phyloP scores from a whole-genome alignment of 2,888 invertebrate species.

The Pheosia tremula region DNA sequence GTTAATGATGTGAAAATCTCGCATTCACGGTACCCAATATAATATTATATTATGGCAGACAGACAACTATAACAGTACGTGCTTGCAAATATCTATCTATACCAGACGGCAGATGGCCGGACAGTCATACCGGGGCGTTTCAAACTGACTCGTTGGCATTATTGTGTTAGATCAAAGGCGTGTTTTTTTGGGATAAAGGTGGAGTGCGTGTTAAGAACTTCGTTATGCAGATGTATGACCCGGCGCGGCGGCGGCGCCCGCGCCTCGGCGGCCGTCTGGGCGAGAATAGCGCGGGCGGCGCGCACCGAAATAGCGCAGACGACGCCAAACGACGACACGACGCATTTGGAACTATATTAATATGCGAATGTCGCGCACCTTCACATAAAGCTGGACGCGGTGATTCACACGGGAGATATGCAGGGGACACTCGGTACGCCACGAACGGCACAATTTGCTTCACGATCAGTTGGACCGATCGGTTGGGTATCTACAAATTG shows the following conservation, averaged over 20 bases:
- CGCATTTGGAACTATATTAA: conserved; percentile 64
- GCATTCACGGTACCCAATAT: too few species aligned
- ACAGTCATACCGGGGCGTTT: conserved; percentile 18
- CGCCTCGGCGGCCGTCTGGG: conserved; percentile 58
- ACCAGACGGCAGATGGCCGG: conserved; percentile 24
- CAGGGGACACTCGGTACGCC: not conserved
- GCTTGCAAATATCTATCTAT: not conserved
- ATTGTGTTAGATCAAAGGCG: conserved; percentile 55
- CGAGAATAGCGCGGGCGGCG: conserved; percentile 54
- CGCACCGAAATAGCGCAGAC: conserved; percentile 67
- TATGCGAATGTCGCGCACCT: conserved; percentile 57
- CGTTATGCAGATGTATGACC: conserved; percentile 39
- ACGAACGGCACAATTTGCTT: not conserved
- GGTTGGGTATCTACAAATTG: too few species aligned
- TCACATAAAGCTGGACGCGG: conserved; percentile 41
- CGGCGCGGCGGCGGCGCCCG: conserved; percentile 53
- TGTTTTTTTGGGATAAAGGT: conserved; percentile 56
- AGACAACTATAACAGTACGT: not conserved
- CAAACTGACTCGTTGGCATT: conserved; percentile 16
- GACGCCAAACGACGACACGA: conserved; percentile 50
- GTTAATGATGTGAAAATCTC: too few species aligned
- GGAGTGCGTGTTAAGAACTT: conserved; percentile 57
- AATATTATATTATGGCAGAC: not conserved
- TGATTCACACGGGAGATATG: conserved; percentile 44
- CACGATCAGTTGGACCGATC: too few species aligned